Base-by-base conservation (phyloP, 2,888 invertebrate genomes). In the Catotricha subobsoleta region DNA sequence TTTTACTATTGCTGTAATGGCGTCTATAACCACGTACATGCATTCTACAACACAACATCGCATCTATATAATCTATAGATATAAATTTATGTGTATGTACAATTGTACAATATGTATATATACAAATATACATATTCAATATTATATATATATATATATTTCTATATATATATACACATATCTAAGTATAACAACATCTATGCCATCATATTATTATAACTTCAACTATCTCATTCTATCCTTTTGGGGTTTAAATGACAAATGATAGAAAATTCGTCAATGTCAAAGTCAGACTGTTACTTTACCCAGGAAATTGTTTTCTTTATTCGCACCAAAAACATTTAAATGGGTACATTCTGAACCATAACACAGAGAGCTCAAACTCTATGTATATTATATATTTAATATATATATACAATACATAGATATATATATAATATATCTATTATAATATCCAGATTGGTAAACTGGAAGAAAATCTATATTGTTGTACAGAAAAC, bases 281-380 rank as follows among this genome's bases (percentile, higher is more conserved):
- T 59, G 62, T 62, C 62, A 62, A 62, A 62, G 62, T 62, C 63
- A 62, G 62, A 60, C 60, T 62, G 62, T 36, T 59, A 61, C 62
- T 60, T 57, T 60, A 54, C 48, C 40, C 39, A 39, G 27, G 39
- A 39, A 39, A 39, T 39, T 39, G 39, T 39, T 39, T 39, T 39
- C 39, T 39, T 39, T 39, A n/a, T n/a, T n/a, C n/a, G n/a, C n/a
- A n/a, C n/a, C n/a, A n/a, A n/a, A n/a, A n/a, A n/a, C n/a, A n/a
- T n/a, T n/a, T n/a, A n/a, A n/a, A n/a, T n/a, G n/a, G n/a, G n/a
- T n/a, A n/a, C n/a, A n/a, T n/a, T n/a, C n/a, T n/a, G n/a, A n/a
- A n/a, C n/a, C n/a, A n/a, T n/a, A n/a, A n/a, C n/a, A n/a, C n/a
- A n/a, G n/a, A n/a, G n/a, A n/a, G n/a, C n/a, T n/a, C n/a, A n/a